Evolutionary conservation across 1,140 invertebrate species (phyloP).

Genomic region (Drosophila fuyamai): DNA sequence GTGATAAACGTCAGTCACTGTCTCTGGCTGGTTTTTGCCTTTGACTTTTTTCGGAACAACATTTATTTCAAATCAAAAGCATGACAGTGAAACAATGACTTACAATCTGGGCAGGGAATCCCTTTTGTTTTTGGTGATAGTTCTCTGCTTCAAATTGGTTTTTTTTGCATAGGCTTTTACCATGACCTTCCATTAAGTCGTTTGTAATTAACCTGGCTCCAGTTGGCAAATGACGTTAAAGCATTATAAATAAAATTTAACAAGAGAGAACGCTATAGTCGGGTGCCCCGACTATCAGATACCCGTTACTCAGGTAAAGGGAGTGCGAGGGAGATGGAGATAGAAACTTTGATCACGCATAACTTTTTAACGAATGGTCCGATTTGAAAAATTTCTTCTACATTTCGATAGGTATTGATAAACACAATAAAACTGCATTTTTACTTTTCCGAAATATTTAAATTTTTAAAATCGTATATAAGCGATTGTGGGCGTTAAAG

Average conservation of each 20-base stretch:
- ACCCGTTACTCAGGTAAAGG: no score
- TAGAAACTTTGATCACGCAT: no score
- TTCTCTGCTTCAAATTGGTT: slow-evolving; percentile 11
- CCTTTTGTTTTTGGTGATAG: slow-evolving; percentile 26
- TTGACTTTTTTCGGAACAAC: slow-evolving; percentile 9
- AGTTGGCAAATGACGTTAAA: slow-evolving; percentile 67
- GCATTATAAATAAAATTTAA: slow-evolving; percentile 81
- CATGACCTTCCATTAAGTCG: slow-evolving; percentile 19
- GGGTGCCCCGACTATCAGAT: no score
- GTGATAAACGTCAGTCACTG: slow-evolving; percentile 76
- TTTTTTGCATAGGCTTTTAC: slow-evolving; percentile 15
- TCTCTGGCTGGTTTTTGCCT: slow-evolving; percentile 24
- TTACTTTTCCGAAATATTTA: no score
- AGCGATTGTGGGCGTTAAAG: no score
- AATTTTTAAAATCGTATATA: no score
- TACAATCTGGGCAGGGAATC: slow-evolving; percentile 52
- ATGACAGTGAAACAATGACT: slow-evolving; percentile 72
- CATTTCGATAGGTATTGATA: no score
- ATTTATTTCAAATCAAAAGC: slow-evolving; percentile 68
- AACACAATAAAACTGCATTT: no score
- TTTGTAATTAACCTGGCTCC: slow-evolving; percentile 58
- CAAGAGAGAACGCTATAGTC: no score
- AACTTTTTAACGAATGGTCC: no score
- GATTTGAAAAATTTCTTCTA: no score
- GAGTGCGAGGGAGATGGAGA: no score